Conservation (phyloP, 2,113 vertebrate genomes). For the Balaeniceps rex region DNA sequence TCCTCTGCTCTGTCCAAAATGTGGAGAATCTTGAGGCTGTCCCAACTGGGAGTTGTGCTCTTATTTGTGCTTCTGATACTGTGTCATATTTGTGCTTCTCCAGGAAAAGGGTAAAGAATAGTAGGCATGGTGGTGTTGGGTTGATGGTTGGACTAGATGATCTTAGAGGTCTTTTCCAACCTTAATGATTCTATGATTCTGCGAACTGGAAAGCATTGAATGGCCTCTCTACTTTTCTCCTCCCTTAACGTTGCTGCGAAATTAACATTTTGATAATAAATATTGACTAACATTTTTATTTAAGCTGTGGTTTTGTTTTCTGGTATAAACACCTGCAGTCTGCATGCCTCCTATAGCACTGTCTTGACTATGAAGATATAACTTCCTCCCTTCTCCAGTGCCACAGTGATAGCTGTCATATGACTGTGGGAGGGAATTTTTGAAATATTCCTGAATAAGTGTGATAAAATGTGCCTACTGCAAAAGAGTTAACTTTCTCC, state of each 20-base stretch:
- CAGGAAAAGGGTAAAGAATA: neutral
- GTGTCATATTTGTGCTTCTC: neutral
- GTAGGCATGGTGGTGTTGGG: too few relatives aligned
- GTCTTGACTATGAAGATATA: neutral
- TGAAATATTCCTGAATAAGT: neutral
- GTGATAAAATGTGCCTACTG: neutral
- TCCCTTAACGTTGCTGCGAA: neutral
- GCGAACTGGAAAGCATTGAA: neutral
- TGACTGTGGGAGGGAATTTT: neutral
- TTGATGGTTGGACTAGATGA: too few relatives aligned
- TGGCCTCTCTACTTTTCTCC: neutral
- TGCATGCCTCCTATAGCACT: neutral
- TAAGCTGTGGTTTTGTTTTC: neutral
- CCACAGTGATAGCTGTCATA: neutral
- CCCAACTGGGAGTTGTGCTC: neutral
- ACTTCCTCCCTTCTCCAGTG: neutral
- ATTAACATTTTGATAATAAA: neutral
- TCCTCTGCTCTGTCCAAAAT: neutral
- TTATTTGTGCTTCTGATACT: neutral
- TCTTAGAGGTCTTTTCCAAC: too few relatives aligned
- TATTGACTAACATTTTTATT: neutral
- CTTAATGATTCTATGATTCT: too few relatives aligned
- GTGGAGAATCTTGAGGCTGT: neutral
- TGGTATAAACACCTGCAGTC: neutral
- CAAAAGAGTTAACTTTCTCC: neutral